phyloP scores from a whole-genome alignment of 2,113 vertebrate species.

The Plectropomus leopardus region DNA sequence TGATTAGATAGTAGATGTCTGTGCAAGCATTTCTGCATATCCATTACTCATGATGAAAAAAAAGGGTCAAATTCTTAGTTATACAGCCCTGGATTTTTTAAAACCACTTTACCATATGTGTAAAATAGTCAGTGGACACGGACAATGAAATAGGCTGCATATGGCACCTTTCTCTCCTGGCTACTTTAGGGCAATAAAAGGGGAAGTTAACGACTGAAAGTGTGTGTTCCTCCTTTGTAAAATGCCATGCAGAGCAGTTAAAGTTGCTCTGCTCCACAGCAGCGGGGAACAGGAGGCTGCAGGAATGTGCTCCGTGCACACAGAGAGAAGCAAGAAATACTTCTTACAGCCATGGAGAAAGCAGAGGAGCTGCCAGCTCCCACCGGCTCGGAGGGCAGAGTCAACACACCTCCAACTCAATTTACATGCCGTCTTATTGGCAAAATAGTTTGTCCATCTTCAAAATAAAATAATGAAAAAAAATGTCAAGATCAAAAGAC shows the following conservation, averaged over 20 bases:
- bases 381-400: background rate
- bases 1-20: slow-evolving; percentile 22
- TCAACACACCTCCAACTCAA: background rate
- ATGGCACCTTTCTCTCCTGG: slow-evolving; percentile 52
- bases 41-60: background rate
- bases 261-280: slow-evolving; percentile 53
- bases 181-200: slow-evolving; percentile 61
- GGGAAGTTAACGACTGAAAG: slow-evolving; percentile 59
- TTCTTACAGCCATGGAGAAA: slow-evolving; percentile 1
- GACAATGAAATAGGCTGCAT: slow-evolving; percentile 43
- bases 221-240: slow-evolving; percentile 66
- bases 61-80: background rate
- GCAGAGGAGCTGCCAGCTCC: slow-evolving; percentile 25
- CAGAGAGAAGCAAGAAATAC: slow-evolving; percentile 28
- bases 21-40: slow-evolving; percentile 10
- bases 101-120: slow-evolving; percentile 48
- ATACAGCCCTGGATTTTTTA: slow-evolving; percentile 9
- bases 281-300: slow-evolving; percentile 58
- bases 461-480: background rate
- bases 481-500: no score
- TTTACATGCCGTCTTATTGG: slow-evolving; percentile 6
- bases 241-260: slow-evolving; percentile 60
- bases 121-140: slow-evolving; percentile 27
- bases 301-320: slow-evolving; percentile 65
- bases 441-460: background rate